Percentiles rank a stretch among this genome's conserved stretches.
Evolutionary conservation across 2,113 vertebrate species (phyloP).

Genomic region (Mustela lutreola): DNA sequence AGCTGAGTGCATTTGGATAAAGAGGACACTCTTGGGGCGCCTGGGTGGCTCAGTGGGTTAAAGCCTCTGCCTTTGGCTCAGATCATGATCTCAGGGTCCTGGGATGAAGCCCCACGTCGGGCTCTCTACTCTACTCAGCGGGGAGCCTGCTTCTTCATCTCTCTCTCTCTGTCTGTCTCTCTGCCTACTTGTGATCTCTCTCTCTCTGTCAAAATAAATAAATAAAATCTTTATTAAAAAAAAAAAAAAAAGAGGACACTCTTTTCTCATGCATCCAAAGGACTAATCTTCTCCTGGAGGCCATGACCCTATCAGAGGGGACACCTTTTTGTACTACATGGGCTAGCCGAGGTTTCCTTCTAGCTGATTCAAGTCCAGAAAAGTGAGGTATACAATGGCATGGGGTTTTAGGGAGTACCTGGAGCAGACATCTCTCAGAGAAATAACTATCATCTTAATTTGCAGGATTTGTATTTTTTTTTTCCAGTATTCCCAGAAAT

Average conservation of each 20-base stretch:
- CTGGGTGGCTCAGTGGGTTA: too few relatives aligned
- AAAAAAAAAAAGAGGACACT: neutral
- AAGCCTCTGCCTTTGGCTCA: too few relatives aligned
- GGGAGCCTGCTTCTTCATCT: too few relatives aligned
- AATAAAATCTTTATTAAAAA: too few relatives aligned
- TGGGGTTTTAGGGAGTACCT: neutral
- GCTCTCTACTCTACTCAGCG: too few relatives aligned
- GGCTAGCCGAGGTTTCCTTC: neutral
- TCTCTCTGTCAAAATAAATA: too few relatives aligned
- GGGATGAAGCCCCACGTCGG: too few relatives aligned
- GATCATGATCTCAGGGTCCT: too few relatives aligned
- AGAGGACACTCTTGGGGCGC: neutral
- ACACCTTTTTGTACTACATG: neutral
- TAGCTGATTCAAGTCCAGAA: neutral
- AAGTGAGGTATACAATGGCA: neutral
- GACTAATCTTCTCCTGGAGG: neutral
- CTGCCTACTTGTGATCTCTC: too few relatives aligned
- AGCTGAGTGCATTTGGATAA: neutral
- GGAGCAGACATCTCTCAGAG: neutral
- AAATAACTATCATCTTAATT: neutral
- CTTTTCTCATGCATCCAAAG: neutral
- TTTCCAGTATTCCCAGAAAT: slow-evolving; percentile 20
- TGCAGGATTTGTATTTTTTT: neutral
- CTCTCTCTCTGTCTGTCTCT: too few relatives aligned
- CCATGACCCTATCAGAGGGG: neutral